Evolutionary conservation across 2,797 vertebrate genomes (phyloP).

Genomic region (Pseudochromis fuscus): DNA sequence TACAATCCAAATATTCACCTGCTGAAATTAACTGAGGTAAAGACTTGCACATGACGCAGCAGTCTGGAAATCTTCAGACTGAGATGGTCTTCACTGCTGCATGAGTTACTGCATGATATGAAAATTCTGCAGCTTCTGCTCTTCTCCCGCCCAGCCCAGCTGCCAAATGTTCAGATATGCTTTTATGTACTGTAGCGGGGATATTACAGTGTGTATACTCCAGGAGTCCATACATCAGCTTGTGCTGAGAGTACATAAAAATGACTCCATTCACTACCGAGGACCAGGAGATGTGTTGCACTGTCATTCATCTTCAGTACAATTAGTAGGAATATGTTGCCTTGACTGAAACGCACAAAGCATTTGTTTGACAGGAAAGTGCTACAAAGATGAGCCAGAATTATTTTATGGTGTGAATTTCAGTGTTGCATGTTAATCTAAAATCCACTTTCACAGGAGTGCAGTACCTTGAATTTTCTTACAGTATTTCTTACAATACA

Average conservation of each 20-base stretch:
- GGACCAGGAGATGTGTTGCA: conserved; percentile 32
- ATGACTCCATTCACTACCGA: conserved; percentile 40
- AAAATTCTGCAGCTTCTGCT: conserved; percentile 68
- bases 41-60: background rate
- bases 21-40: conserved; percentile 19
- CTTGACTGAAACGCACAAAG: conserved; percentile 6
- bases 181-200: conserved; percentile 64
- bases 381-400: background rate
- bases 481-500: background rate
- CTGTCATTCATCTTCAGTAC: conserved; percentile 29
- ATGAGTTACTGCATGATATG: conserved; percentile 58
- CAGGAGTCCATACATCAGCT: conserved; percentile 61
- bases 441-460: conserved; percentile 15
- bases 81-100: conserved; percentile 27
- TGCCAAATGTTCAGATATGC: conserved; percentile 64
- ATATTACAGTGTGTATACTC: conserved; percentile 46
- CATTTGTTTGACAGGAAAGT: conserved; percentile 21
- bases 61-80: conserved; percentile 15
- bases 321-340: conserved; percentile 18
- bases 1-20: background rate
- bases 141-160: conserved; percentile 42
- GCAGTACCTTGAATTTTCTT: conserved; percentile 7
- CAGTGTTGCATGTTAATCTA: background rate
- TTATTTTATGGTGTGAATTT: background rate
- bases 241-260: conserved; percentile 64